A percentile compares a stretch with the other conserved stretches of the same genome.
Conservation (phyloP, 2,113 vertebrate species). For the Rhineura floridana region DNA sequence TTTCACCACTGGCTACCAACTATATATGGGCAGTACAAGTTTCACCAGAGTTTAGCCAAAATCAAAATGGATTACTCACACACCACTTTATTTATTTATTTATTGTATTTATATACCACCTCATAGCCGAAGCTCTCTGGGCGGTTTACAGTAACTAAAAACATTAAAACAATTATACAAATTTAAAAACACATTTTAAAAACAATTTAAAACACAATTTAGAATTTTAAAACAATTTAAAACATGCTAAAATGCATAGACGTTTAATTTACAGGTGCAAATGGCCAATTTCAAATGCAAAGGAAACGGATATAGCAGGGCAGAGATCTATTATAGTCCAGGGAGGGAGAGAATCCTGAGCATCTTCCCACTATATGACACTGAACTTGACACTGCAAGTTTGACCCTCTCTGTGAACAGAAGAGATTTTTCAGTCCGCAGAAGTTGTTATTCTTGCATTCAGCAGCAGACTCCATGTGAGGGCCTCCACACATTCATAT, state of each 20-base stretch:
- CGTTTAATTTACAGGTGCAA: neutral
- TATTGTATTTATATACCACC: no score
- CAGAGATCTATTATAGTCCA: neutral
- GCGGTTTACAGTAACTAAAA: no score
- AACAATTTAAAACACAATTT: no score
- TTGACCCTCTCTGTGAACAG: neutral
- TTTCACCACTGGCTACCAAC: neutral
- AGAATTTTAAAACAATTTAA: no score
- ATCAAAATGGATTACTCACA: neutral
- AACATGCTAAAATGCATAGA: no score
- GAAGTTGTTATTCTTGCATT: neutral
- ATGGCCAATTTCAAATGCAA: neutral
- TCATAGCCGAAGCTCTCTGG: no score
- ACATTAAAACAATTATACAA: no score
- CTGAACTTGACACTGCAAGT: neutral
- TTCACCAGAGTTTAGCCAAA: neutral
- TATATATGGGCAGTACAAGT: neutral
- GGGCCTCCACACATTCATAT: neutral
- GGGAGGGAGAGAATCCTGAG: neutral
- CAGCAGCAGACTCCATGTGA: neutral
- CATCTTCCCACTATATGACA: neutral
- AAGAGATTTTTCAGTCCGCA: neutral
- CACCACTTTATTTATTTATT: no score
- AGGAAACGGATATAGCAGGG: neutral
- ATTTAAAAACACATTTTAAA: no score